Base-by-base conservation (phyloP, 2,113 vertebrate genomes). In the Baryphthengus martii region DNA sequence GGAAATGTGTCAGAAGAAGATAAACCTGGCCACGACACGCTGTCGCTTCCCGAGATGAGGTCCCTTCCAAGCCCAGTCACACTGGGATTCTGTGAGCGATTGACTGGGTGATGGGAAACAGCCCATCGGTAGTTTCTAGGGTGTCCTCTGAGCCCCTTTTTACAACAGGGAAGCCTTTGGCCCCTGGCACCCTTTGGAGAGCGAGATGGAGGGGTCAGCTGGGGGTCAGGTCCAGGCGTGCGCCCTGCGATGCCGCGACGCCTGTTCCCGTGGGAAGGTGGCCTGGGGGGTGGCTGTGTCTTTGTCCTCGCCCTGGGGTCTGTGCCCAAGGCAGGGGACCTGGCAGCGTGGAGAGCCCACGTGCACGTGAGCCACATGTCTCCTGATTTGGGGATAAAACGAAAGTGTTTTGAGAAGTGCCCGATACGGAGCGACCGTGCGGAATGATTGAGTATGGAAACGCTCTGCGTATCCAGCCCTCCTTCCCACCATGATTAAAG, bases 281-380 rank as follows among this genome's bases (percentile, higher is more conserved):
- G 26, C 53, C 37, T 14, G 13, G 15, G 8, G 18, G 45, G 23
- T 18, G 35, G 50, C 56, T 4, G 21, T 13, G 39, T 50, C 59
- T 35, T 35, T 19, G 26, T 53, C 52, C 70, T 55, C 35, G 11
- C 20, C 1, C 37, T 14, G 62, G 39, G 45, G 6, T 15, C 59
- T 28, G 37, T 49, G 19, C 67, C 61, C 10, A 4, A 19, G 53
- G 26, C 7, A 37, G 47, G 45, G 45, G 6, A 13, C 10, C 6
- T 53, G n/a, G 59, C 33, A 16, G 2, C 2, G 4, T 2, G 26
- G 10, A 7, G 33, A 16, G 18, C 25, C 58, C 24, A 4, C 0
- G 3, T 59, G 3, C 20, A 2, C 0, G 0, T 4, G 4, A 73
- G 13, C 52, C 55, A 31, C 11, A 4, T 3, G 1, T 7, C 61